Percentiles rank a stretch among this genome's conserved stretches.
Conservation (phyloP, 2,797 vertebrate species). For the Amphiprion clarkii region DNA sequence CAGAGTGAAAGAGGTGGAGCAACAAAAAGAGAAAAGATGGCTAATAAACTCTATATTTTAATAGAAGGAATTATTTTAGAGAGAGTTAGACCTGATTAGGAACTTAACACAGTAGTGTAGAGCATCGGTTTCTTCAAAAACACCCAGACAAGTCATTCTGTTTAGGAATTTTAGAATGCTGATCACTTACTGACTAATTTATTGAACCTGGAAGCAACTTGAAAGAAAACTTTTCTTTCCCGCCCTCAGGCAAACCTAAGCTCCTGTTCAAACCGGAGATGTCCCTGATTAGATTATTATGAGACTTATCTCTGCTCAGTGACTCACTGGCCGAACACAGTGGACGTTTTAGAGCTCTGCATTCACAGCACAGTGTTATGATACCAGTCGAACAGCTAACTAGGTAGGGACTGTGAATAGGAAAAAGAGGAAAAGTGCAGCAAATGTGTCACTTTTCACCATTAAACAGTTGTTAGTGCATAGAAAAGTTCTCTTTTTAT, state of each 20-base stretch:
- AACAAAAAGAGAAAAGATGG: not conserved
- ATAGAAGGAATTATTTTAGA: not conserved
- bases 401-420: not conserved
- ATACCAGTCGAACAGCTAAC: not conserved
- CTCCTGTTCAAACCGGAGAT: slow-evolving; percentile 13
- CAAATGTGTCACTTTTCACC: not conserved
- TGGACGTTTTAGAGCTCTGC: slow-evolving; percentile 3
- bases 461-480: not conserved
- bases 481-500: not conserved
- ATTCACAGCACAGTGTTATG: not conserved
- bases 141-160: not conserved
- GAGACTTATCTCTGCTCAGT: slow-evolving; percentile 14
- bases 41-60: not conserved
- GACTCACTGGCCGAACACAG: not conserved
- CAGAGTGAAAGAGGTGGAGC: not conserved
- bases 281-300: slow-evolving; percentile 16
- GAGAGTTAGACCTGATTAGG: not conserved
- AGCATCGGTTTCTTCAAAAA: no score
- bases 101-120: not conserved
- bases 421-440: not conserved
- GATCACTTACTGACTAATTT: not conserved
- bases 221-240: not conserved
- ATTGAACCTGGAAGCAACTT: not conserved
- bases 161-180: not conserved
- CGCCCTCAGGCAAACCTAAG: not conserved